Conservation (phyloP, 2,888 invertebrate species). For the Frankliniella intonsa region DNA sequence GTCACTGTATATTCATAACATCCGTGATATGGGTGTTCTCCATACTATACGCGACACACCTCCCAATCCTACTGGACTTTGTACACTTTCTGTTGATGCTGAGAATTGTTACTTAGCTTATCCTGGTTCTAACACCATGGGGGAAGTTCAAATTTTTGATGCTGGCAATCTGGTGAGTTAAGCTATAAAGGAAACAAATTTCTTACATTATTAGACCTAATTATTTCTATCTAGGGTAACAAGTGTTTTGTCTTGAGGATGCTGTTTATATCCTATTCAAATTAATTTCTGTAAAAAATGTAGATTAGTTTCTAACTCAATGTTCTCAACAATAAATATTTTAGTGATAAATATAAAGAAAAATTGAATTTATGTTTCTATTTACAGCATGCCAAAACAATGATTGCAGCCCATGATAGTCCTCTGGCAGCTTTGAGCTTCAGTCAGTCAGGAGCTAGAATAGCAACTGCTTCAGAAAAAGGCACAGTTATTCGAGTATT, state of each 20-base stretch:
- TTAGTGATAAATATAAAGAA: neutral
- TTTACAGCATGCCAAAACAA: slow-evolving; percentile 85
- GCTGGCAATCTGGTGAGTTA: slow-evolving; percentile 74
- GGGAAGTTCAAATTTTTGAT: slow-evolving; percentile 95
- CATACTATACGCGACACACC: slow-evolving; percentile 98
- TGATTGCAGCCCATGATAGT: slow-evolving; percentile 95
- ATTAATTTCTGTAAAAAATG: slow-evolving; percentile 17
- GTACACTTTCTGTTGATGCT: slow-evolving; percentile 81
- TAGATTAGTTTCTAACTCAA: neutral
- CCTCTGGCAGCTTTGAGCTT: slow-evolving; percentile 93
- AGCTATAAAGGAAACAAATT: neutral
- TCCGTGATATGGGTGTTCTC: slow-evolving; percentile 95
- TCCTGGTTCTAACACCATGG: slow-evolving; percentile 88
- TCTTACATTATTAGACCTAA: neutral
- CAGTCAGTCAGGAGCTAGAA: slow-evolving; percentile 70
- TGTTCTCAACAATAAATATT: neutral
- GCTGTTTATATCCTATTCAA: slow-evolving; percentile 16
- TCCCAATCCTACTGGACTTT: slow-evolving; percentile 86
- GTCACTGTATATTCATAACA: slow-evolving; percentile 96
- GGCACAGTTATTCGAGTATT: slow-evolving; percentile 98
- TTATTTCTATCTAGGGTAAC: neutral
- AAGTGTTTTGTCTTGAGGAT: neutral
- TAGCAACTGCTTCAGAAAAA: slow-evolving; percentile 83
- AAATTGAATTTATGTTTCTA: slow-evolving; percentile 37
- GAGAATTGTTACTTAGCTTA: slow-evolving; percentile 94